These are phyloP conservation scores for Frankliniella fusca DNA, from an alignment of 2,888 invertebrate genomes.

Conservation along the genomic window DNA sequence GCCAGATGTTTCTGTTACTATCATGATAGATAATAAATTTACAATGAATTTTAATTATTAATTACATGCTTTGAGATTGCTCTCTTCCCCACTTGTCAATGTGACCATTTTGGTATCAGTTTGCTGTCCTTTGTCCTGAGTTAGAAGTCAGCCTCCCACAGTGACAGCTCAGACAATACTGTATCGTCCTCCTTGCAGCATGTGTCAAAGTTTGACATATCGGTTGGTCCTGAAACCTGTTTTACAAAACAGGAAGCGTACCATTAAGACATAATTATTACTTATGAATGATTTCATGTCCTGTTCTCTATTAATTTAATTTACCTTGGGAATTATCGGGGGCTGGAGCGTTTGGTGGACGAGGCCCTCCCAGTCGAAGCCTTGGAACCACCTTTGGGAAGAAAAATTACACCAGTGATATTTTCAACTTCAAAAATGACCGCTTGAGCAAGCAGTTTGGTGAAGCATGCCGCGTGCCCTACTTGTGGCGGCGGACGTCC, in stretches of 20 bases:
- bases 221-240: conserved; percentile 59
- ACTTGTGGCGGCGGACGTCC: conserved; percentile 66
- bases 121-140: no score
- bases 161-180: conserved; percentile 63
- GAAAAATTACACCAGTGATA: neutral
- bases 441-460: neutral
- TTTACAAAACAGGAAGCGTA: conserved; percentile 33
- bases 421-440: neutral
- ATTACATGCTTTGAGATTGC: no score
- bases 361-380: conserved; percentile 72
- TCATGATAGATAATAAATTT: no score
- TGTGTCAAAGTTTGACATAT: conserved; percentile 63
- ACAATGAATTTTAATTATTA: no score
- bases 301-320: neutral
- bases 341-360: conserved; percentile 52
- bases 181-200: conserved; percentile 62
- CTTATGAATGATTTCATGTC: neutral
- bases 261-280: neutral
- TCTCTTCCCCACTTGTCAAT: no score
- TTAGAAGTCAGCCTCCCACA: conserved; percentile 67
- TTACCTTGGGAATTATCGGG: conserved; percentile 52
- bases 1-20: no score
- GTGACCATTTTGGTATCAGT: no score
- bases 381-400: conserved; percentile 64
- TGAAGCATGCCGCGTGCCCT: conserved; percentile 32